Percentiles rank a stretch among this genome's conserved stretches.
Conservation (phyloP, 2,888 invertebrate genomes). For the Microchrysa polita region DNA sequence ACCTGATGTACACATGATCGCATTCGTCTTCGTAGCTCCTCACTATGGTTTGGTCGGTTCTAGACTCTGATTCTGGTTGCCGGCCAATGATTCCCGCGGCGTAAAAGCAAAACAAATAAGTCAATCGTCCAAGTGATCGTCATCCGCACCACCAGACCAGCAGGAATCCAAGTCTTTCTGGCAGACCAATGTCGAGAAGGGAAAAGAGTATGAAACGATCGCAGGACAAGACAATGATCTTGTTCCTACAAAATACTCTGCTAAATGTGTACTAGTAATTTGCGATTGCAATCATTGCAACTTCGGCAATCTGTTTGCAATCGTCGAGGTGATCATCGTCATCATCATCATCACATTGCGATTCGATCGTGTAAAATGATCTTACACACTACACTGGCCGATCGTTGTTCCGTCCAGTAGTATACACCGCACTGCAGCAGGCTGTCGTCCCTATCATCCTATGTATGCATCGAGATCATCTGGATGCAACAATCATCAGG, state of each 20-base stretch:
- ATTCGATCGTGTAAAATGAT: constrained; percentile 10
- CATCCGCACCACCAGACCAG: neutral
- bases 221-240: neutral
- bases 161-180: neutral
- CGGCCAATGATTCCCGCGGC: neutral
- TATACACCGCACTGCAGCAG: too few species aligned
- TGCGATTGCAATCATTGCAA: constrained; percentile 26
- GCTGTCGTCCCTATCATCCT: too few species aligned
- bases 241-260: constrained; percentile 34
- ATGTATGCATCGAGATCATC: too few species aligned
- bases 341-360: too few species aligned
- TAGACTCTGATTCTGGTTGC: neutral
- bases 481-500: too few species aligned
- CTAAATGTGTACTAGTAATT: constrained; percentile 32
- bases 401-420: too few species aligned
- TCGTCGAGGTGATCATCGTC: constrained; percentile 23
- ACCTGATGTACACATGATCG: neutral
- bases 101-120: too few species aligned
- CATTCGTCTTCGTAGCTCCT: too few species aligned
- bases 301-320: constrained; percentile 11
- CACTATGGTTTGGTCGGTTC: too few species aligned
- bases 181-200: neutral
- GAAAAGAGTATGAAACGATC: neutral
- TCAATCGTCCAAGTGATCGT: neutral
- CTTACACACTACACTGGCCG: too few species aligned